Evolutionary conservation across 2,797 vertebrate species (phyloP), one percentile per base, ranked within the genome.

Genomic region (Chelon auratus): DNA sequence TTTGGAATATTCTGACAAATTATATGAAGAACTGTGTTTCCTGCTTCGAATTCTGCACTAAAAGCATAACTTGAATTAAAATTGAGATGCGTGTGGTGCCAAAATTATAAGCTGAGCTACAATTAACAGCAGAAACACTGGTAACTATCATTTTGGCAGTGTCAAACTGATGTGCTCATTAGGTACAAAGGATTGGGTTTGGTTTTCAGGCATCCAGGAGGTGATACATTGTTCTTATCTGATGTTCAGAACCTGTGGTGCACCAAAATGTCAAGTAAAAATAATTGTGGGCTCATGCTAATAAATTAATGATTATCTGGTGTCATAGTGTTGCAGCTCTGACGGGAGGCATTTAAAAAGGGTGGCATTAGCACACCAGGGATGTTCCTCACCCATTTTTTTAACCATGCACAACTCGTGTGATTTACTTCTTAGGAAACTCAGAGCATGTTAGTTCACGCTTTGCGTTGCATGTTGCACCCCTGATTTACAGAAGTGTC

Each of bases 231-330:
- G 20, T 18, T 80, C 53, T 81, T 71, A 73, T 81, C 26, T 66
- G 1, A 4, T 68, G 43, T 30, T 80, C 48, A 78, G 39, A 84
- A 73, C 76, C 67, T 82, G 77, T 5, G 53, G 72, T 66, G 84
- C 81, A 60, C 60, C 72, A 80, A 85, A 84, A 91, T 87, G 78
- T 87, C 74, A 86, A 73, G 55, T 78, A 75, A 82, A 88, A 87
- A 72, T 76, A 83, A 78, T 52, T 65, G 62, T 64, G 48, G 22
- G 54, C 55, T 80, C 9, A 33, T 61, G 62, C 37, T 82, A 45
- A 86, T 89, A 72, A 84, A 88, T 89, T 26, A 86, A 82, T 88
- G 26, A 87, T 86, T 20, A 53, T 64, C 65, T 81, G 60, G 64
- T 62, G 26, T 84, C 63, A 68, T 58, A 70, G 72, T 51, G 73